Evolutionary conservation across 2,797 vertebrate genomes (phyloP).

Genomic region (Neopelma chrysocephalum): DNA sequence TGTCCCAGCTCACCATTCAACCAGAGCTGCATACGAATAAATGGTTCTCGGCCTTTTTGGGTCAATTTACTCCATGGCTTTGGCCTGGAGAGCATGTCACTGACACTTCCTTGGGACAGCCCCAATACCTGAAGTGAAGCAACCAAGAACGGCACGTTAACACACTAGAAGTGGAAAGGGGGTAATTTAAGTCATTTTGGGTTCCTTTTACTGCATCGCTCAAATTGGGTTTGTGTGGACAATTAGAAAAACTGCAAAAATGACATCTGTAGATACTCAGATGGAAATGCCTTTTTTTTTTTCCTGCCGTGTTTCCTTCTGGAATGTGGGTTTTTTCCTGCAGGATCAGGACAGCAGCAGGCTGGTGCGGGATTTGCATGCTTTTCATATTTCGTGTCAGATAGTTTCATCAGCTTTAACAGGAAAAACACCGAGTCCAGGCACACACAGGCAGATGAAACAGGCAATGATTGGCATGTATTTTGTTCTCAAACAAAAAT

Average conservation of each 20-base stretch:
- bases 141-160: slow-evolving; percentile 63
- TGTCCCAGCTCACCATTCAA: slow-evolving; percentile 93
- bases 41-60: slow-evolving; percentile 93
- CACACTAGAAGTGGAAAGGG: background rate
- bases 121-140: slow-evolving; percentile 83
- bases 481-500: slow-evolving; percentile 63
- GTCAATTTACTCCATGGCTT: slow-evolving; percentile 95
- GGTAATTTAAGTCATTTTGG: background rate
- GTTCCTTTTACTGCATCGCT: background rate
- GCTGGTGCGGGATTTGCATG: slow-evolving; percentile 19
- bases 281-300: slow-evolving; percentile 40
- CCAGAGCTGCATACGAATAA: slow-evolving; percentile 97
- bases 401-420: slow-evolving; percentile 31
- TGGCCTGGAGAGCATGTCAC: slow-evolving; percentile 90
- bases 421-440: slow-evolving; percentile 45
- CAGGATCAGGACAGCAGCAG: background rate
- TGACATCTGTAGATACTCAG: background rate
- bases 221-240: background rate
- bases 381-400: slow-evolving; percentile 46
- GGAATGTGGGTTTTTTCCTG: background rate
- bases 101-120: slow-evolving; percentile 90
- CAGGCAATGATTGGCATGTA: slow-evolving; percentile 46
- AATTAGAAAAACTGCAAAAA: background rate
- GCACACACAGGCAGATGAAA: slow-evolving; percentile 59
- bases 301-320: background rate